Evolutionary conservation across 2,888 invertebrate genomes (phyloP), one percentile per base, ranked within the genome.

Genomic region (Aporophyla lueneburgensis): DNA sequence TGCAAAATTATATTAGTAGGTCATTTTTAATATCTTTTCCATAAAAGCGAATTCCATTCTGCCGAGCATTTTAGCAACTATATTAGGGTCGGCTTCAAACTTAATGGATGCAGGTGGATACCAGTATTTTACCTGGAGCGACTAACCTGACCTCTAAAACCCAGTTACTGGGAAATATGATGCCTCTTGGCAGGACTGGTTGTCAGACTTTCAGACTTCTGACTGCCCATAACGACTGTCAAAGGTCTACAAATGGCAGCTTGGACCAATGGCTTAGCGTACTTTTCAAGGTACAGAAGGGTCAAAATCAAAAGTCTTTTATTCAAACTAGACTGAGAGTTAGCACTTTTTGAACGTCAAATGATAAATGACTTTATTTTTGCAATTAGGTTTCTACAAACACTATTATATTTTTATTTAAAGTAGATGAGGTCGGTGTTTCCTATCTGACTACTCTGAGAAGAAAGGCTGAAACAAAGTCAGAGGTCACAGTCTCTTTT

Each of bases 21-120:
- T 73, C n/a, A 54, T 69, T 71, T 71, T 67, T 67, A 65, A 70
- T 68, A 78, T 54, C 24, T 78, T 66, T 78, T 53, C 21, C 27
- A 33, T 66, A 78, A 49, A 79, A 58, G 7, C 16, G 40, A 56
- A 40, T 40, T 43, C 27, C 16, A 81, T 65, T 40, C 19, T 54
- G n/a, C 16, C 6, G 27, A 51, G 14, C 9, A 7, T 27, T 51
- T 66, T 27, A 14, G 1, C 27, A 21, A 19, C 46, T 49, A 21
- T 12, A 6, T n/a, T 16, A 51, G n/a, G 16, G n/a, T 53, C 4
- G 4, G 53, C 33, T 67, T 67, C 33, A 6, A 10, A 16, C n/a
- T 4, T 53, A 67, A 67, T 1, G 6, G 16, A 33, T 16, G 6
- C 10, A 33, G 9, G 5, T 53, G 16, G 1, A 14, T 21, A 27